Evolutionary conservation across 2,113 vertebrate genomes (phyloP).

Genomic region (Lasiurus borealis): DNA sequence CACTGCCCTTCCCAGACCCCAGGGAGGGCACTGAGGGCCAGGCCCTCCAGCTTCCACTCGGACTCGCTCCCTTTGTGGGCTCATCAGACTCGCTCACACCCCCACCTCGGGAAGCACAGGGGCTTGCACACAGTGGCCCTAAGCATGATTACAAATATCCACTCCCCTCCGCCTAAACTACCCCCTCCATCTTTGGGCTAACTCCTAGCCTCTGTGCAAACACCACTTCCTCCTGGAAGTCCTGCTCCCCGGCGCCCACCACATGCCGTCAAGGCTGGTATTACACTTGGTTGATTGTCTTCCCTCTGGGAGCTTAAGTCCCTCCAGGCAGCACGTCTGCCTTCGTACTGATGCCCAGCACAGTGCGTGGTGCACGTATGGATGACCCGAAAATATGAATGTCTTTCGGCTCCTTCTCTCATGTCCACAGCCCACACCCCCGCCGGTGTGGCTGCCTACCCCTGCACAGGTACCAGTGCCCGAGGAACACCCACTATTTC

Average conservation of each 20-base stretch:
- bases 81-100: not conserved
- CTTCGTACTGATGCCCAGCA: not conserved
- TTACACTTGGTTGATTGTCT: not conserved
- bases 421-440: too few species aligned
- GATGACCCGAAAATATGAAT: not conserved
- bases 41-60: not conserved
- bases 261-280: not conserved
- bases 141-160: not conserved
- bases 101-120: not conserved
- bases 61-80: not conserved
- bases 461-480: not conserved
- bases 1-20: not conserved
- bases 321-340: not conserved
- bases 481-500: not conserved
- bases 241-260: not conserved
- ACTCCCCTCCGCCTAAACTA: not conserved
- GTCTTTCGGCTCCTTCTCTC: not conserved
- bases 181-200: not conserved
- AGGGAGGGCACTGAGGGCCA: not conserved
- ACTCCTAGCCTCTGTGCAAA: not conserved
- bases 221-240: not conserved
- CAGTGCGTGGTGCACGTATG: not conserved
- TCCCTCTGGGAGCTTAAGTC: not conserved
- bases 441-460: not conserved
- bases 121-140: not conserved